Percentiles rank a stretch among this genome's conserved stretches.
These are phyloP conservation scores for Platichthys stellatus DNA, from an alignment of 2,113 vertebrate genomes.

Conservation along the genomic window DNA sequence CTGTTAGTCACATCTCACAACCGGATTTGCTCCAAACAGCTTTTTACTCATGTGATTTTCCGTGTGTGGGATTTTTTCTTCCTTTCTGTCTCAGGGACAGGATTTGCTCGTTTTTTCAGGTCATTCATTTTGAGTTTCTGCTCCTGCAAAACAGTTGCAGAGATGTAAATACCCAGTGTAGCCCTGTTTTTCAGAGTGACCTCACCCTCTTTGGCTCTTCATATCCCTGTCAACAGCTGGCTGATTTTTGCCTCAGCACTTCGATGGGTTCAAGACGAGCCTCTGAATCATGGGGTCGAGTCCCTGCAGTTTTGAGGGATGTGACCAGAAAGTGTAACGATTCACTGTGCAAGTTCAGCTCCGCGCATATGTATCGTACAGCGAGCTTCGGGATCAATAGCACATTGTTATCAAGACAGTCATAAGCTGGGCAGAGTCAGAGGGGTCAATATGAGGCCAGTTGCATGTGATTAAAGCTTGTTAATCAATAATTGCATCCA, in stretches of 20 bases:
- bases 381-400: conserved; percentile 57
- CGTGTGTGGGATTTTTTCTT: conserved; percentile 6
- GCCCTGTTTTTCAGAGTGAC: conserved; percentile 61
- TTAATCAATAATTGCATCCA: conserved; percentile 72
- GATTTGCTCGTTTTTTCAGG: conserved; percentile 29
- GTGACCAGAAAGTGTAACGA: conserved; percentile 71
- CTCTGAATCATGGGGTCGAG: conserved; percentile 69
- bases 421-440: conserved; percentile 47
- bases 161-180: conserved; percentile 58
- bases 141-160: conserved; percentile 26
- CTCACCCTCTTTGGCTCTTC: conserved; percentile 67
- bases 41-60: conserved; percentile 21
- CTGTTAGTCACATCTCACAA: conserved; percentile 26
- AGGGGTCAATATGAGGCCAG: conserved; percentile 59
- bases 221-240: conserved; percentile 63
- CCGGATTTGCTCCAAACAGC: conserved; percentile 17
- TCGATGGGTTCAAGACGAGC: conserved; percentile 75
- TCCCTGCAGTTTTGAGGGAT: conserved; percentile 66
- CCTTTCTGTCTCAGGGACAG: neutral
- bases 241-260: conserved; percentile 68
- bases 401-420: conserved; percentile 62
- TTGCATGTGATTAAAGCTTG: conserved; percentile 67
- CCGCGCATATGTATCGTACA: conserved; percentile 33
- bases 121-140: conserved; percentile 37
- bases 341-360: conserved; percentile 52